Evolutionary conservation across 2,797 vertebrate species (phyloP).

Genomic region (Lithobates sylvaticus): DNA sequence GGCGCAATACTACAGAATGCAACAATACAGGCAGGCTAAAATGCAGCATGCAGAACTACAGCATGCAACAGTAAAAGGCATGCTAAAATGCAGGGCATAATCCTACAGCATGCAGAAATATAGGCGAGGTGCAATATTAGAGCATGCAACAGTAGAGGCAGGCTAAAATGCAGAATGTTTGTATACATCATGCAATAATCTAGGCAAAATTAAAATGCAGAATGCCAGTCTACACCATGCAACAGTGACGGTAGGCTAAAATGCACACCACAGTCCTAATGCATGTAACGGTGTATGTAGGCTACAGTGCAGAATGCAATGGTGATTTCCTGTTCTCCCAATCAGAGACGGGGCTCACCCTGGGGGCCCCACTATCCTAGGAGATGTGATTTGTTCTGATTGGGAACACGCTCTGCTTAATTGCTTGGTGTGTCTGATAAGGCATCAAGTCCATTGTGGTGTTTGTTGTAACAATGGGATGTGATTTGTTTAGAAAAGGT

Average conservation of each 20-base stretch:
- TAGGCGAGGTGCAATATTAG: too few relatives aligned
- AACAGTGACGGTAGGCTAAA: too few relatives aligned
- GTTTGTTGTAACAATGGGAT: constrained; percentile 37
- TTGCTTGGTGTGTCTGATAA: constrained; percentile 22
- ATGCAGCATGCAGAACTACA: too few relatives aligned
- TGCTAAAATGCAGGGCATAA: too few relatives aligned
- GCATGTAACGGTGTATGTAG: too few relatives aligned
- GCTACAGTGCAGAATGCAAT: not conserved
- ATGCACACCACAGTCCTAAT: not conserved
- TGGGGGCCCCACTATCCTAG: not conserved
- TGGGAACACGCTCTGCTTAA: constrained; percentile 10
- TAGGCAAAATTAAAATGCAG: too few relatives aligned
- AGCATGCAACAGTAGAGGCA: too few relatives aligned
- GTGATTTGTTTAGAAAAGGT: constrained; percentile 46
- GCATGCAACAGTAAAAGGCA: not conserved
- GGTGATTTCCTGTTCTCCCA: not conserved
- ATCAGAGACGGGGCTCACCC: not conserved
- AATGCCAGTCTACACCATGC: too few relatives aligned
- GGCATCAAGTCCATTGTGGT: constrained; percentile 37
- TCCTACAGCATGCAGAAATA: too few relatives aligned
- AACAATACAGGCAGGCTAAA: not conserved
- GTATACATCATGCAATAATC: too few relatives aligned
- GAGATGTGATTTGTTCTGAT: not conserved
- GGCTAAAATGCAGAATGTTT: too few relatives aligned
- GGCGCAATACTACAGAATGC: too few relatives aligned